Evolutionary conservation across 2,113 vertebrate species (phyloP), one percentile per base, ranked within the genome.

Genomic region (Sorex araneus): DNA sequence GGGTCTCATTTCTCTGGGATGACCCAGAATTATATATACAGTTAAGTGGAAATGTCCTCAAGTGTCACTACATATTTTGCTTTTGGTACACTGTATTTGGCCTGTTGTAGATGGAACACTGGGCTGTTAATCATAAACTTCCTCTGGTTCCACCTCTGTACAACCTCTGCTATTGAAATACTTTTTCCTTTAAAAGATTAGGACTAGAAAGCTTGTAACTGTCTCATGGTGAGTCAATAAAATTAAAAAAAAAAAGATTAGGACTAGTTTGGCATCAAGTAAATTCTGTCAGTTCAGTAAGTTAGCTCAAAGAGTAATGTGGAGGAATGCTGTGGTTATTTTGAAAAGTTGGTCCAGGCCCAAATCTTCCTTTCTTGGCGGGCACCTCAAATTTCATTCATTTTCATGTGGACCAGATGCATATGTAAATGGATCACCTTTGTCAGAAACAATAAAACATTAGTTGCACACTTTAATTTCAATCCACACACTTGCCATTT

Each of bases 401-500:
- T 57, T 63, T 90, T 60, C 19, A 85, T 45, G 54, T 23, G 4
- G 4, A 60, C 69, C 2, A 70, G 30, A 85, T 71, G n/a, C 11
- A 9, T 30, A 11, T 80, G 13, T 45, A 60, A 74, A 30, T 16
- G 7, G 13, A 11, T 19, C 21, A n/a, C 16, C 15, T 74, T 84
- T 81, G 36, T 80, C 6, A 8, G 79, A 77, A 80, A 30, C 32
- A 28, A 1, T 4, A 50, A 84, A 74, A 36, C 15, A 19, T 84
- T 77, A n/a, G 15, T 36, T 71, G 13, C 40, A 6, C 25, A 54
- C 1, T 92, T 19, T 67, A 40, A 93, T 92, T 95, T 82, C 18
- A 77, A 3, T 45, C 73, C 8, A 32, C 16, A 1, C 6, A 34
- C 92, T 91, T 78, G 57, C 13, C 60, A 6, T 79, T 81, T 78